Conservation (phyloP, 2,113 vertebrate species). For the Microcebus ravelobensis region DNA sequence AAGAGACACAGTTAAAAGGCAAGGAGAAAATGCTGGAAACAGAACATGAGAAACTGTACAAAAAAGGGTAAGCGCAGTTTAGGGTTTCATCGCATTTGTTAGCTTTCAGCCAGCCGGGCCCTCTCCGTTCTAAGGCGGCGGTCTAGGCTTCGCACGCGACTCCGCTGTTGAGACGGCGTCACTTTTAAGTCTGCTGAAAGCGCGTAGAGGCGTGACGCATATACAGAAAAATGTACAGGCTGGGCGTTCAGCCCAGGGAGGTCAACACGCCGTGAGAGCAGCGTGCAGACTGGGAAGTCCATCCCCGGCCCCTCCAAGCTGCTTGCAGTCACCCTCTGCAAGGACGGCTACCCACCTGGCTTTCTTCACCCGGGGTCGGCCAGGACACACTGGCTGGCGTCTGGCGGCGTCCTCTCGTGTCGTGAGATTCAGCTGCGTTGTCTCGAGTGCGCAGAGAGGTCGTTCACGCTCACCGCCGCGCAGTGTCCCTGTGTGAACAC, state of each 20-base stretch:
- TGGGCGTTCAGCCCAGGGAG: background rate
- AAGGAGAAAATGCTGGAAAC: background rate
- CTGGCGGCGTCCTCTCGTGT: rapidly evolving
- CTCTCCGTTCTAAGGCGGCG: background rate
- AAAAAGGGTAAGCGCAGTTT: background rate
- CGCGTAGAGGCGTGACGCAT: background rate
- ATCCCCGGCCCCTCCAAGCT: background rate
- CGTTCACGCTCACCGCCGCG: rapidly evolving
- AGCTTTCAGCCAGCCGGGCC: background rate
- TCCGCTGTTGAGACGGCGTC: background rate
- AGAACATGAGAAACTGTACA: rapidly evolving
- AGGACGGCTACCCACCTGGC: background rate
- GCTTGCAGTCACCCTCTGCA: background rate
- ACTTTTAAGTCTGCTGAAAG: background rate
- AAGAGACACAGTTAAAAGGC: background rate
- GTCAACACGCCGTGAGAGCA: background rate
- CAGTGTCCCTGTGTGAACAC: background rate
- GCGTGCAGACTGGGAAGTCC: background rate
- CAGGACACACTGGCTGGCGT: rapidly evolving
- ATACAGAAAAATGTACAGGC: background rate
- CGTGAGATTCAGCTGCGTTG: rapidly evolving
- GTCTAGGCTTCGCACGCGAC: background rate
- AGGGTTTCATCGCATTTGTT: background rate
- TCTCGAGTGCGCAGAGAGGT: rapidly evolving
- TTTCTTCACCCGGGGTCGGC: rapidly evolving